Evolutionary conservation across 2,113 vertebrate species (phyloP).

Genomic region (Oriolus oriolus): DNA sequence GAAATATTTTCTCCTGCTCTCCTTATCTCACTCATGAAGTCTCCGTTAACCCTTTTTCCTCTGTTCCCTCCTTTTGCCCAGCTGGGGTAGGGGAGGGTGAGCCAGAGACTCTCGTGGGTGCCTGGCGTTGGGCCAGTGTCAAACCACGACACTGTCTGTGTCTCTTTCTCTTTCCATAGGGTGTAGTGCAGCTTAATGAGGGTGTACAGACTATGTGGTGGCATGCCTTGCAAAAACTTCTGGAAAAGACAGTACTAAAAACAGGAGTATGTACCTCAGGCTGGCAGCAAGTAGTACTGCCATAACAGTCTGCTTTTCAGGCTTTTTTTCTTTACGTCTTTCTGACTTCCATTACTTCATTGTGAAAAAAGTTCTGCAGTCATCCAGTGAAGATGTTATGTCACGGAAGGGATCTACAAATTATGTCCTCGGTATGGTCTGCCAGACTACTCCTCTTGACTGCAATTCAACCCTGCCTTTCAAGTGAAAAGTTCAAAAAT

Average conservation of each 20-base stretch:
- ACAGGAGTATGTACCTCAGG: background rate
- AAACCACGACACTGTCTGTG: too few species aligned
- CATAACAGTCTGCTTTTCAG: background rate
- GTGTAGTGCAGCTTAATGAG: background rate
- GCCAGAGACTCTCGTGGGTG: too few species aligned
- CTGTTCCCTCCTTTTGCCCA: too few species aligned
- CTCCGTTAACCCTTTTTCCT: too few species aligned
- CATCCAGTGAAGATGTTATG: background rate
- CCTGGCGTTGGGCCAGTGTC: too few species aligned
- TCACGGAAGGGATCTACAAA: background rate
- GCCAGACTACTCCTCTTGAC: background rate
- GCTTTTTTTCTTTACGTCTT: background rate
- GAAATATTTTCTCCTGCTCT: too few species aligned
- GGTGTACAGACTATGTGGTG: background rate
- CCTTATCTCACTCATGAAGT: too few species aligned
- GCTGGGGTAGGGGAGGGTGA: too few species aligned
- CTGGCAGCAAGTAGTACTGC: background rate
- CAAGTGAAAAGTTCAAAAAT: background rate
- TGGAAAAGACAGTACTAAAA: background rate
- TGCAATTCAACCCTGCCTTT: fast-evolving
- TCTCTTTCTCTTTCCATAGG: background rate
- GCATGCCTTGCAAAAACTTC: background rate
- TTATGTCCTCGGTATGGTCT: background rate
- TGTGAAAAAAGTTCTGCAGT: background rate
- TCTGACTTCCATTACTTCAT: background rate